These are phyloP conservation scores for Phoenicopterus ruber DNA, from an alignment of 2,113 vertebrate species.

Conservation along the genomic window DNA sequence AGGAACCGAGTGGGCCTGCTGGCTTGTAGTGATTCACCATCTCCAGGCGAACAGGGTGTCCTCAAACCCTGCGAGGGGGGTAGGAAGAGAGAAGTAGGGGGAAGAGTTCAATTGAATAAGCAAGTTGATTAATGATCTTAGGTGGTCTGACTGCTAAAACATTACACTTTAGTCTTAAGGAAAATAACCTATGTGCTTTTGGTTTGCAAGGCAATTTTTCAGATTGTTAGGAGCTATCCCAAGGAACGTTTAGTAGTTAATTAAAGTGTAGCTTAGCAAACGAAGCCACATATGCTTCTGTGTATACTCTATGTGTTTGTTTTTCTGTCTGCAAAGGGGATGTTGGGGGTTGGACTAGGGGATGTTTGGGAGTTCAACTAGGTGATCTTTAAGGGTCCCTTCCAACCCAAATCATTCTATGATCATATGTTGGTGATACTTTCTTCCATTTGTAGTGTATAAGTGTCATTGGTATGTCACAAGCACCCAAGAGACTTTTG, in stretches of 20 bases:
- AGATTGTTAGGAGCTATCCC: background rate
- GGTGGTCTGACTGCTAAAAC: background rate
- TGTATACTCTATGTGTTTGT: fast-evolving
- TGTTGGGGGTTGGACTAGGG: background rate
- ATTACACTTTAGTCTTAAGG: background rate
- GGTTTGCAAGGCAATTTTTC: background rate
- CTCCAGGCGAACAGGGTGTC: slow-evolving; percentile 71
- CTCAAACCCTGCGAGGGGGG: slow-evolving; percentile 11
- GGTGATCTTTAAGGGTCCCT: background rate
- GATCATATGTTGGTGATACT: background rate
- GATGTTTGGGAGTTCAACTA: background rate
- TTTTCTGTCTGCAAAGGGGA: background rate
- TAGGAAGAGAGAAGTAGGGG: background rate
- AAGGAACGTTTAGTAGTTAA: background rate
- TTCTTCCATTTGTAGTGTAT: background rate
- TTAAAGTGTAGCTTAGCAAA: background rate
- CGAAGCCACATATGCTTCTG: background rate
- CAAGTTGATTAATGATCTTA: background rate
- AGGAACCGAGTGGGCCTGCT: slow-evolving; percentile 86
- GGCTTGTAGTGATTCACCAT: slow-evolving; percentile 85
- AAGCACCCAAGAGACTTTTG: background rate
- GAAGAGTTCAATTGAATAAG: background rate
- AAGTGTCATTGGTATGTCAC: background rate
- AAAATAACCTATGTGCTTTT: background rate
- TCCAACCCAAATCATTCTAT: background rate